Evolutionary conservation across 2,888 invertebrate genomes (phyloP), one percentile per base, ranked within the genome.

Genomic region (Ochropleura plecta): DNA sequence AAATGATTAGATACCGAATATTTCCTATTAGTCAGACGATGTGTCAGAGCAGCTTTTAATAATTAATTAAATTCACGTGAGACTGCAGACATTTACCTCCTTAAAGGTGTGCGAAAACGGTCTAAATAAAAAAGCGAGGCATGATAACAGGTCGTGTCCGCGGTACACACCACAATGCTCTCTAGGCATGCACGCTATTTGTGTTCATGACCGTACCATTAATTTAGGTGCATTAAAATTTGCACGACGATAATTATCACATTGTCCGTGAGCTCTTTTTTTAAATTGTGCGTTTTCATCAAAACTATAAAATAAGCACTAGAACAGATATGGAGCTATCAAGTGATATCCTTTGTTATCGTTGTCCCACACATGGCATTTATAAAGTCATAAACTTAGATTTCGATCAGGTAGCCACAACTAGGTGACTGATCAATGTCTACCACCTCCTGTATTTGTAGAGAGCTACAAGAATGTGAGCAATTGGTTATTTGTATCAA

Each of bases 151-250:
- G 51, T 70, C 70, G 64, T 64, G 40, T 62, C 44, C 49, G 57
- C 73, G 46, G 30, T 53, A 57, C 20, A 60, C 44, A 67, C 14
- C 69, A 64, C 66, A 70, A 57, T 60, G 68, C 62, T 62, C 46
- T 78, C 70, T 60, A 70, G 60, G 68, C 75, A 79, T 72, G 75
- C 76, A 68, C 44, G 70, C 77, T 86, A 88, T 87, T 82, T 84
- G 76, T 70, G 83, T 76, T 75, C 81, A 86, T 86, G 79, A 88
- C 79, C 78, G 66, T 77, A 72, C 73, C 62, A 80, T 82, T 88
- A 82, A 88, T 88, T 88, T 83, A 88, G 84, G 84, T 76, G 82
- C 71, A 82, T 84, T 65, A 77, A 84, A 88, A 68, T 81, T 85
- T 79, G 75, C 76, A 73, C 76, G 75, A 73, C 76, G 75, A 78